Percentiles rank a stretch among this genome's conserved stretches.
Evolutionary conservation across 2,797 vertebrate species (phyloP).

Genomic region (Siniperca undulata): DNA sequence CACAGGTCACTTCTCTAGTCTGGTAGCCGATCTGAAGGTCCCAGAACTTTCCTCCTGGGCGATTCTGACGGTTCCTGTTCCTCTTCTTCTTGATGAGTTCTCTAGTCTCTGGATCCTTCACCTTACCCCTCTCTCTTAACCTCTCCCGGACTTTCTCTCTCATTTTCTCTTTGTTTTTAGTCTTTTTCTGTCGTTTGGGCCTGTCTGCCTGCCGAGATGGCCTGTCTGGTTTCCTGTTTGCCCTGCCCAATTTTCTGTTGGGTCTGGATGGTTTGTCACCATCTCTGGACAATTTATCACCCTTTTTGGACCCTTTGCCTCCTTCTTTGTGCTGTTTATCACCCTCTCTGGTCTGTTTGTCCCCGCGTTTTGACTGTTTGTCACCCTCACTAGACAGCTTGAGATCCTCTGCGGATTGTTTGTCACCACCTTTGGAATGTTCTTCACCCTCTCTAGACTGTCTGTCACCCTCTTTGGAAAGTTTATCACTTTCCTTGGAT

Average conservation of each 20-base stretch:
- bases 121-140: conserved; percentile 84
- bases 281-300: conserved; percentile 49
- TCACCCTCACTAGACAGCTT: conserved; percentile 38
- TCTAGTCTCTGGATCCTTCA: conserved; percentile 90
- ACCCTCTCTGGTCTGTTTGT: conserved; percentile 75
- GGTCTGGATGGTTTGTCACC: conserved; percentile 54
- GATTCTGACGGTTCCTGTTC: conserved; percentile 92
- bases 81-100: conserved; percentile 97
- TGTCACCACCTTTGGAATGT: conserved; percentile 35
- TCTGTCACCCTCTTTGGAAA: conserved; percentile 42
- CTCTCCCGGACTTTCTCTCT: conserved; percentile 85
- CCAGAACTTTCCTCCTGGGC: conserved; percentile 94
- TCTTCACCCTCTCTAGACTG: conserved; percentile 43
- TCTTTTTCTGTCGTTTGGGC: conserved; percentile 76
- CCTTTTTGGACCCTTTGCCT: conserved; percentile 48
- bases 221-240: conserved; percentile 68
- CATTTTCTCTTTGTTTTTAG: conserved; percentile 85
- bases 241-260: conserved; percentile 62
- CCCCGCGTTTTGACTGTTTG: conserved; percentile 36
- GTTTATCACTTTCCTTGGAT: conserved; percentile 46
- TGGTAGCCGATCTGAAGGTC: conserved; percentile 96
- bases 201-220: conserved; percentile 68
- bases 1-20: conserved; percentile 92
- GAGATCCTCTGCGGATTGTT: conserved; percentile 22
- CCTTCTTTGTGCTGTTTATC: conserved; percentile 36